phyloP scores from a whole-genome alignment of 2,113 vertebrate species.

The Hydrolagus affinis region DNA sequence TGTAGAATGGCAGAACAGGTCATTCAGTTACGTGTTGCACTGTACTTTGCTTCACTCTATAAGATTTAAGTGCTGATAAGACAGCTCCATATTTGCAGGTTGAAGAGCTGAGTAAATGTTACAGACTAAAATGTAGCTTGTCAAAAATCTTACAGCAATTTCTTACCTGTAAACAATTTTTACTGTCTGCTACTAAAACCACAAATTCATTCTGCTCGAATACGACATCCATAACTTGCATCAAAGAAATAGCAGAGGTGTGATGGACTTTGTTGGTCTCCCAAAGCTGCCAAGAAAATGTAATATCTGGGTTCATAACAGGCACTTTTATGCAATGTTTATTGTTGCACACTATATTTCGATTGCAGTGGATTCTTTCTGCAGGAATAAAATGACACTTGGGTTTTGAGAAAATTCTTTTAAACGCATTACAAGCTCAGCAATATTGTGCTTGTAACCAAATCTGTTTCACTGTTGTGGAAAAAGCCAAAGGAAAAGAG shows the following conservation, averaged over 20 bases:
- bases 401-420: neutral
- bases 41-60: neutral
- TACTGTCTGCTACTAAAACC: slow-evolving; percentile 74
- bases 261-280: slow-evolving; percentile 80
- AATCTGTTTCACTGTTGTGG: too few species aligned
- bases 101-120: neutral
- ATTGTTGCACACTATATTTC: neutral
- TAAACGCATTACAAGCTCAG: neutral
- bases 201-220: slow-evolving; percentile 60
- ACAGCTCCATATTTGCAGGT: neutral
- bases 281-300: slow-evolving; percentile 69
- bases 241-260: slow-evolving; percentile 69
- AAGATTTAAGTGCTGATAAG: neutral
- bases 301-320: neutral
- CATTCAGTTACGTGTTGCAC: too few species aligned
- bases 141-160: too few species aligned
- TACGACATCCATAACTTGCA: slow-evolving; percentile 76
- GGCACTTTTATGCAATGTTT: neutral
- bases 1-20: too few species aligned
- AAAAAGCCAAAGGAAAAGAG: slow-evolving; percentile 6
- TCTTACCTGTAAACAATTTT: slow-evolving; percentile 73
- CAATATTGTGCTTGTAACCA: neutral
- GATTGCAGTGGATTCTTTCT: neutral
- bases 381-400: slow-evolving; percentile 8
- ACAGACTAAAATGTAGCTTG: neutral